Conservation (phyloP, 92 coral and sea anemone genomes). For the Porites rus region DNA sequence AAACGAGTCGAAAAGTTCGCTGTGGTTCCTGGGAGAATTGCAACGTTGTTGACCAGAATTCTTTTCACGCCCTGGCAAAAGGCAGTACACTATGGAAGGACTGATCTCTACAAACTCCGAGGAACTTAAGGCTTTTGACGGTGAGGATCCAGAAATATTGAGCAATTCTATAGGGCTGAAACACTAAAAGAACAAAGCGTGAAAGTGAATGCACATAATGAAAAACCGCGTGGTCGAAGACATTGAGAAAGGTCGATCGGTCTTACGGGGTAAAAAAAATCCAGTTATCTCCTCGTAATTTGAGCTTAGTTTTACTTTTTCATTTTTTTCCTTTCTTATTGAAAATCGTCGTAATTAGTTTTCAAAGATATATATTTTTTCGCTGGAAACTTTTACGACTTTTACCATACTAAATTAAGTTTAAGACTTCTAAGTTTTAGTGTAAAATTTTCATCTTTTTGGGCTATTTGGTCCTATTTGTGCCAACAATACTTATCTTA, state of each 20-base stretch:
- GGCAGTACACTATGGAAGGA: too few relatives aligned
- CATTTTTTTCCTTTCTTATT: background rate
- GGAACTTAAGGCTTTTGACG: background rate
- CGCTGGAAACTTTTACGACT: background rate
- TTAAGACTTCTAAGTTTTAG: too few relatives aligned
- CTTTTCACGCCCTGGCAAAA: too few relatives aligned
- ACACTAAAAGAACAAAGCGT: constrained; percentile 43
- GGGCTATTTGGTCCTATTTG: too few relatives aligned
- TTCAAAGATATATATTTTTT: too few relatives aligned
- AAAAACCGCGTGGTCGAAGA: background rate
- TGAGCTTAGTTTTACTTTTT: background rate
- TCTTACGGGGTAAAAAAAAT: background rate
- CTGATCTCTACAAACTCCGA: too few relatives aligned
- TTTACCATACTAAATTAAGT: too few relatives aligned
- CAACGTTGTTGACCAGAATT: too few relatives aligned
- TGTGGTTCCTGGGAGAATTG: too few relatives aligned
- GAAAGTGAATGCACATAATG: background rate
- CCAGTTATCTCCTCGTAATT: background rate
- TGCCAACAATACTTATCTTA: background rate
- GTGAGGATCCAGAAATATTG: constrained; percentile 15
- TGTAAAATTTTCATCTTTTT: too few relatives aligned
- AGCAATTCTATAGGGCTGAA: constrained; percentile 48
- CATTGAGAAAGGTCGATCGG: background rate
- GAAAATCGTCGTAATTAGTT: background rate
- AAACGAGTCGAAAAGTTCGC: too few relatives aligned